Base-by-base conservation (phyloP, 2,888 invertebrate genomes). In the Synanthedon myopaeformis region DNA sequence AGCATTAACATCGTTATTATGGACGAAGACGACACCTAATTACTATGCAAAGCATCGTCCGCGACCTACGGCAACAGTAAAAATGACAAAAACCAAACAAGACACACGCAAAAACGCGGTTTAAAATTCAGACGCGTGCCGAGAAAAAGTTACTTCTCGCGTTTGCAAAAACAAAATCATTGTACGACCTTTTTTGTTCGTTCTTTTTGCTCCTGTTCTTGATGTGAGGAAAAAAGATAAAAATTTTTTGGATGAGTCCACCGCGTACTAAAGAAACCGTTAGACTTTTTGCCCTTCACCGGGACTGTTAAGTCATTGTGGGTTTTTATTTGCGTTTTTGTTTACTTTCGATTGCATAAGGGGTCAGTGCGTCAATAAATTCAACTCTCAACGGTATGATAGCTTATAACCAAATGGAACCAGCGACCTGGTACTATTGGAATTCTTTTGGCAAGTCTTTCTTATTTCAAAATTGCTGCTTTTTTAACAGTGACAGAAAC, bases 121-220 rank as follows among this genome's bases (percentile, higher is more conserved):
- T 76, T 73, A 66, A 76, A 75, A 82, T 79, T 75, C 80, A 65
- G 72, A 76, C 85, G 72, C 86, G 84, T 79, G 86, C 80, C 72
- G 63, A 80, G 80, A 82, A 84, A 83, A 82, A 82, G 80, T 73
- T 52, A 60, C 66, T 67, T 67, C 69, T 71, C 66, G 69, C 68
- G 74, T 82, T 83, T 80, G 85, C 85, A 85, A 86, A 84, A 86
- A 83, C 75, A 69, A 67, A 42, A 14, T 75, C 75, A 80, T 81
- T 81, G 73, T 73, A 62, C 68, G 65, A 68, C 67, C 73, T 79
- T 82, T 81, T 79, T 73, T 67, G 59, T 56, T 55, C 55, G 55
- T 56, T 66, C 74, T 85, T 85, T 84, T 84, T 84, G 85, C 81
- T 76, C 73, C 76, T 64, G 76, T 75, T 74, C 35, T 68, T 53